Percentiles rank a stretch among this genome's conserved stretches.
Conservation (phyloP, 1,140 invertebrate species). For the Drosophila ogumai region DNA sequence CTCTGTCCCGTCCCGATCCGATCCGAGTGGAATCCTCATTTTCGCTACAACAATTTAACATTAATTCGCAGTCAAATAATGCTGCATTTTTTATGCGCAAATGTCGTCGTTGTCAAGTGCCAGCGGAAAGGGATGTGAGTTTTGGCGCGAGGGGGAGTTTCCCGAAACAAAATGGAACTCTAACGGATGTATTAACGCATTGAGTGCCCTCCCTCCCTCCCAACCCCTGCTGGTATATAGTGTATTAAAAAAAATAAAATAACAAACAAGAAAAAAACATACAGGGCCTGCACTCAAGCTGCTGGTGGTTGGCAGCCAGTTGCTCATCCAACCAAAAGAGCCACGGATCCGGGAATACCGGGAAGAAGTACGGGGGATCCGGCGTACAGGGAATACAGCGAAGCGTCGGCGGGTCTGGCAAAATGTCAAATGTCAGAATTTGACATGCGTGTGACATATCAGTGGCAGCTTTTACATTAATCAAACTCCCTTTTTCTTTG, state of each 20-base stretch:
- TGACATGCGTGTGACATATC: constrained; percentile 85
- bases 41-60: constrained; percentile 78
- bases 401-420: constrained; percentile 70
- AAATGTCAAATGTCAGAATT: constrained; percentile 85
- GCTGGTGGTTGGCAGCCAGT: constrained; percentile 70
- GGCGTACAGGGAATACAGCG: constrained; percentile 16
- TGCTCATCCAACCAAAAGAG: constrained; percentile 77
- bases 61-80: constrained; percentile 83
- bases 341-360: constrained; percentile 24
- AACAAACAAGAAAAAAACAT: constrained; percentile 29
- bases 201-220: constrained; percentile 59
- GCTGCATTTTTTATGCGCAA: constrained; percentile 81
- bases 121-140: constrained; percentile 60
- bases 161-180: constrained; percentile 76
- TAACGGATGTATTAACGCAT: constrained; percentile 82
- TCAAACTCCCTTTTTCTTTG: constrained; percentile 84
- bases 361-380: constrained; percentile 8
- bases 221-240: constrained; percentile 20
- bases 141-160: constrained; percentile 6
- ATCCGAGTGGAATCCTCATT: constrained; percentile 54
- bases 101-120: constrained; percentile 82
- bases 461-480: constrained; percentile 85
- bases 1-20: constrained; percentile 8
- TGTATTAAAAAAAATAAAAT: constrained; percentile 35
- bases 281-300: constrained; percentile 70